Percentiles rank a stretch among this genome's conserved stretches.
Conservation (phyloP, 2,113 vertebrate genomes). For the Entomyzon cyanotis region DNA sequence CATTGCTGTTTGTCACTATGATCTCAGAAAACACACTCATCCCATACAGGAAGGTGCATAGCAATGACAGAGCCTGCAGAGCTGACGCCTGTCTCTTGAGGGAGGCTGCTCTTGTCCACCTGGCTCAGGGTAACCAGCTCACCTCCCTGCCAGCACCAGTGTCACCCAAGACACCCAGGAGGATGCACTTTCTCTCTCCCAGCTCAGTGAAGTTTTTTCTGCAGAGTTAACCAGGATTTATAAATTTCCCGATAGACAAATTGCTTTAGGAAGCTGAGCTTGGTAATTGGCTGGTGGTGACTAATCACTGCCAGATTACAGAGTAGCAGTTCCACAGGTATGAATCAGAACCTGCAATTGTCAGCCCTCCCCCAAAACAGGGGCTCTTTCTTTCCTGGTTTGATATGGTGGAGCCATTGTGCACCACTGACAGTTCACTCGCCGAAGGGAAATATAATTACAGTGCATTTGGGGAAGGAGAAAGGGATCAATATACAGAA, state of each 20-base stretch:
- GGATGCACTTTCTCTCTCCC: neutral
- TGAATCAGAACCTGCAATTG: conserved; percentile 63
- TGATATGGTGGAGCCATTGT: neutral
- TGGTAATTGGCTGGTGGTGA: conserved; percentile 35
- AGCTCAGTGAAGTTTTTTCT: neutral
- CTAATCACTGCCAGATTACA: conserved; percentile 50
- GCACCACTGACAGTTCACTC: neutral
- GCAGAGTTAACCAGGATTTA: neutral
- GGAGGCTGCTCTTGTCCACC: neutral
- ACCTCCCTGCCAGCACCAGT: neutral
- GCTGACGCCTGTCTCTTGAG: neutral
- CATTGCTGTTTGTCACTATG: neutral
- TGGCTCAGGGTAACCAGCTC: neutral
- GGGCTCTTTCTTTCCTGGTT: neutral
- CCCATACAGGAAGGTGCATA: fast-evolving
- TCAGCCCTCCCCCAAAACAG: conserved; percentile 29
- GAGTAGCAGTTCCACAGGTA: conserved; percentile 49
- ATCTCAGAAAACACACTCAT: neutral
- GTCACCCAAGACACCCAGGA: neutral
- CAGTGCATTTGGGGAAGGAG: neutral
- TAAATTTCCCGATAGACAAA: neutral
- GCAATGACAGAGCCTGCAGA: neutral
- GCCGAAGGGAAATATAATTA: neutral
- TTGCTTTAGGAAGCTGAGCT: conserved; percentile 2
- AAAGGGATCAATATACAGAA: conserved; percentile 43